Percentiles rank a stretch among this genome's conserved stretches.
Conservation (phyloP, 1,140 invertebrate genomes). For the Chironomus tepperi region DNA sequence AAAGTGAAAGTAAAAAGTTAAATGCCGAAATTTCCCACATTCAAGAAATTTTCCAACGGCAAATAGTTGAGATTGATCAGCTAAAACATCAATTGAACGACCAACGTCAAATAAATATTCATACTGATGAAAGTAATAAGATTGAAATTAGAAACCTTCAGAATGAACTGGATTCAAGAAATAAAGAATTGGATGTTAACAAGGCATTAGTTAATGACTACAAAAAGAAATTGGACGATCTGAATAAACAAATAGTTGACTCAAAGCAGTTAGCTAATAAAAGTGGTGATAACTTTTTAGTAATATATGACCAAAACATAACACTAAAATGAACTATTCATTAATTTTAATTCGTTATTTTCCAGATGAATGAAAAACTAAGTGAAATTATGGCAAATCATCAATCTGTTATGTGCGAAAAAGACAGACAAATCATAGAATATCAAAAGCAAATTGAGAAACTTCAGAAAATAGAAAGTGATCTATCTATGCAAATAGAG, state of each 20-base stretch:
- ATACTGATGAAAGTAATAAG: slow-evolving; percentile 31
- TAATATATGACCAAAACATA: too few species aligned
- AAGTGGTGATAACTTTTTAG: neutral
- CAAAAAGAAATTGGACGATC: slow-evolving; percentile 25
- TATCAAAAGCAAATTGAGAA: slow-evolving; percentile 31
- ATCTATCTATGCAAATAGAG: slow-evolving; percentile 47
- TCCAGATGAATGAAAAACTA: slow-evolving; percentile 31
- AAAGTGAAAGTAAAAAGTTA: slow-evolving; percentile 25
- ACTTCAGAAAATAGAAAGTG: slow-evolving; percentile 32
- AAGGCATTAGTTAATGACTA: slow-evolving; percentile 27
- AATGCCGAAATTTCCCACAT: slow-evolving; percentile 30
- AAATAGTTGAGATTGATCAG: slow-evolving; percentile 31
- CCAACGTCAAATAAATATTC: slow-evolving; percentile 6
- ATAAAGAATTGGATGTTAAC: slow-evolving; percentile 30
- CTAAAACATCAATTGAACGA: slow-evolving; percentile 37
- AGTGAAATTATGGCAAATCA: slow-evolving; percentile 27
- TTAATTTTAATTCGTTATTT: neutral
- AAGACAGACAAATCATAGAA: slow-evolving; percentile 33
- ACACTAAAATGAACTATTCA: too few species aligned
- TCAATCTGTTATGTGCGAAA: slow-evolving; percentile 26
- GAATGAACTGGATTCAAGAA: slow-evolving; percentile 33
- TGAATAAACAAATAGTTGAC: slow-evolving; percentile 30
- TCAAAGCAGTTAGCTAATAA: slow-evolving; percentile 20
- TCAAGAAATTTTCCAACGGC: slow-evolving; percentile 33
- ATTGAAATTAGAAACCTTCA: slow-evolving; percentile 34